phyloP scores from a whole-genome alignment of 2,113 vertebrate species.

The Ictalurus punctatus region DNA sequence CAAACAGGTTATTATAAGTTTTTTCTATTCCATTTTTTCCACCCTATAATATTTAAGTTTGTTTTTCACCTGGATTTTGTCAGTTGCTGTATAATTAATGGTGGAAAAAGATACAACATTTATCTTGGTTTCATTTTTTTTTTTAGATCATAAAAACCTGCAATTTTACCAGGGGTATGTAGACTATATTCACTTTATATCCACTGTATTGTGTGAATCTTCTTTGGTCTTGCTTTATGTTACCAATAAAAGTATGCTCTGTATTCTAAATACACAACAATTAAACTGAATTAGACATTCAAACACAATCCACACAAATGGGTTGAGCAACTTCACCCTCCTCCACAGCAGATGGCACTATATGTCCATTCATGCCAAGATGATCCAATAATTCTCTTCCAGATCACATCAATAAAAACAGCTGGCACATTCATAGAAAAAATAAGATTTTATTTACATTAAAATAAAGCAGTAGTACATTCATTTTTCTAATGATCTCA shows the following conservation, averaged over 20 bases:
- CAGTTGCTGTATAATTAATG: no score
- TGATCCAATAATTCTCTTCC: background rate
- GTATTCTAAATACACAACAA: background rate
- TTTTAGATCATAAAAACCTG: no score
- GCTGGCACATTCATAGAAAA: constrained; percentile 8
- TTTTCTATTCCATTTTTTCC: no score
- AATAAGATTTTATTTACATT: constrained; percentile 57
- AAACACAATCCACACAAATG: background rate
- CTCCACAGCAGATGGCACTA: background rate
- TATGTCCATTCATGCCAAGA: background rate
- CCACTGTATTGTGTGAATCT: no score
- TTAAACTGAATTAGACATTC: background rate
- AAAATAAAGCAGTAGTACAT: constrained; percentile 24
- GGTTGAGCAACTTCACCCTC: background rate
- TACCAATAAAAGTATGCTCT: background rate
- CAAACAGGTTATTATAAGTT: no score
- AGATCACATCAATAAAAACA: background rate
- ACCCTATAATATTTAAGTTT: no score
- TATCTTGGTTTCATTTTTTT: no score
- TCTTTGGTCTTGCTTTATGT: background rate
- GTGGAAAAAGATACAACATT: no score
- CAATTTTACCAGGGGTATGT: background rate
- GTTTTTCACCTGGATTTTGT: no score
- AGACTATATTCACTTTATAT: no score
- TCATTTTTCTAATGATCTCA: background rate